phyloP scores from a whole-genome alignment of 1,140 invertebrate species.

The Euura saliciscinereae region DNA sequence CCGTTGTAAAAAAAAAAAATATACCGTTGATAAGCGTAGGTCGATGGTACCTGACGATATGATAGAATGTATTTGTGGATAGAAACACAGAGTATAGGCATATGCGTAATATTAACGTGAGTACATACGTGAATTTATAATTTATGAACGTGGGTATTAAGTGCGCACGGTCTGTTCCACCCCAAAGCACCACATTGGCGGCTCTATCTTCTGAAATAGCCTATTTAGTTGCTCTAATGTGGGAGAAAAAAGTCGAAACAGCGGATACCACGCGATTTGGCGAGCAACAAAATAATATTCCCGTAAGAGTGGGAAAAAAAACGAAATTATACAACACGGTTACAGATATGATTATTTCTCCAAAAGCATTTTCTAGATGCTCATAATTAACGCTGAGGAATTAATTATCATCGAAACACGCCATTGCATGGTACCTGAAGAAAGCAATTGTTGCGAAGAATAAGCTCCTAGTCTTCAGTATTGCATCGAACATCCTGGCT shows the following conservation, averaged over 20 bases:
- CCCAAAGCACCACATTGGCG: slow-evolving; percentile 55
- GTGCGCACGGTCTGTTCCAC: slow-evolving; percentile 57
- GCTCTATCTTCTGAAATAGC: slow-evolving; percentile 21
- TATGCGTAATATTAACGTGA: not conserved
- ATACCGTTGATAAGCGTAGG: not conserved
- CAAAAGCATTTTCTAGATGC: not conserved
- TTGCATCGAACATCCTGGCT: slow-evolving; percentile 54
- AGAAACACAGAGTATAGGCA: too few species aligned
- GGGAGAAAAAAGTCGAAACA: too few species aligned
- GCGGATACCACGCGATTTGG: slow-evolving; percentile 15
- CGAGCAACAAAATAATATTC: not conserved
- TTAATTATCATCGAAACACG: slow-evolving; percentile 53
- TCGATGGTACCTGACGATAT: not conserved
- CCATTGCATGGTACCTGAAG: slow-evolving; percentile 44
- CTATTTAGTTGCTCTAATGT: too few species aligned
- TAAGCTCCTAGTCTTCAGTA: slow-evolving; percentile 45
- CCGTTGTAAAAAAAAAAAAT: slow-evolving; percentile 30
- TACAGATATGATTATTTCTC: not conserved
- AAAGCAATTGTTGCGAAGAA: slow-evolving; percentile 54
- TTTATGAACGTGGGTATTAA: slow-evolving; percentile 21
- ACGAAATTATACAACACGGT: not conserved
- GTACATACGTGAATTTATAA: not conserved
- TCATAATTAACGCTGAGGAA: slow-evolving; percentile 26
- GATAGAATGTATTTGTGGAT: not conserved
- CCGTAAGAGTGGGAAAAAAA: not conserved